These are phyloP conservation scores for Pantelozetes paolii DNA, from an alignment of 2,888 invertebrate genomes.

Conservation along the genomic window DNA sequence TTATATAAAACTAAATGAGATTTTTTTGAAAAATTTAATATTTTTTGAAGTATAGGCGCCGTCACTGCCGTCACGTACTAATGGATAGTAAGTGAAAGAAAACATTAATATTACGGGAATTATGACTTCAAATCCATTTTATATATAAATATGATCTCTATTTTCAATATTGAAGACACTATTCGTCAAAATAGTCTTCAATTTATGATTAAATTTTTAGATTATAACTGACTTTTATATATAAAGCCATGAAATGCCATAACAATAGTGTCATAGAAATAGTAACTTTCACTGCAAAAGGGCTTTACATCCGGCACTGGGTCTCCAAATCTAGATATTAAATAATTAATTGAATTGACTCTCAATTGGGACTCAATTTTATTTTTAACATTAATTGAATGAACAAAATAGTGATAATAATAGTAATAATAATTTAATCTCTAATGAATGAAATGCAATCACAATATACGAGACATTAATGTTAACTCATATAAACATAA, in stretches of 20 bases:
- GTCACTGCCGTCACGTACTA: conserved; percentile 13
- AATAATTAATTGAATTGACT: conserved; percentile 25
- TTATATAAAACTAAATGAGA: neutral
- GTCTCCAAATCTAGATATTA: conserved; percentile 15
- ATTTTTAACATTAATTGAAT: conserved; percentile 25
- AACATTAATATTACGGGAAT: conserved; percentile 6
- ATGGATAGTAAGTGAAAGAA: conserved; percentile 8
- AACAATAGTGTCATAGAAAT: neutral
- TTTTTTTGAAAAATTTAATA: neutral
- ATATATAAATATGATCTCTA: neutral
- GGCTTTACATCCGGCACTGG: neutral
- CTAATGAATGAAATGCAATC: conserved; percentile 8
- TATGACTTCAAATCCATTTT: neutral
- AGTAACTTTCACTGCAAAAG: neutral
- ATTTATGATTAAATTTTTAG: neutral
- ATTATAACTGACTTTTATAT: neutral
- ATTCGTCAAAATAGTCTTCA: neutral
- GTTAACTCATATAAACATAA: neutral
- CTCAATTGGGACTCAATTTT: conserved; percentile 7
- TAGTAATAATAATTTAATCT: conserved; percentile 23
- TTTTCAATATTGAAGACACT: neutral
- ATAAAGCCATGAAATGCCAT: neutral
- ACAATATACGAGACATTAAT: neutral
- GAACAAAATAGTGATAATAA: conserved; percentile 1
- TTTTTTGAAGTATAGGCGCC: neutral